A percentile compares a stretch with the other conserved stretches of the same genome.
Evolutionary conservation across 2,113 vertebrate genomes (phyloP).

Genomic region (Ptychochromis oligacanthus): DNA sequence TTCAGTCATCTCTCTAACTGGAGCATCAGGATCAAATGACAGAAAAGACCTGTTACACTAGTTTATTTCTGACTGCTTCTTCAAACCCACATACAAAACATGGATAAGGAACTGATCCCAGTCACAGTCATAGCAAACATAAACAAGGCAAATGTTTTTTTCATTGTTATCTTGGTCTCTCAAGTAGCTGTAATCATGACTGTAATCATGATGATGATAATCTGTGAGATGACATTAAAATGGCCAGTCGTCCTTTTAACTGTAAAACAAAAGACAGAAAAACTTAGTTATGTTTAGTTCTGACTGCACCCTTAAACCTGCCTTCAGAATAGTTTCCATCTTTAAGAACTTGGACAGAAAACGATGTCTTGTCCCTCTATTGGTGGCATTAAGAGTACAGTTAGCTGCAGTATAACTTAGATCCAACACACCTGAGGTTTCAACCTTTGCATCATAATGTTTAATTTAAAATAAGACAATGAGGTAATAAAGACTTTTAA

Average conservation of each 20-base stretch:
- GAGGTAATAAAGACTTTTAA: neutral
- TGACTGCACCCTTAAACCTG: neutral
- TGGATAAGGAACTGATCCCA: no score
- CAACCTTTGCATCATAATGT: neutral
- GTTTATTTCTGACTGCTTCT: no score
- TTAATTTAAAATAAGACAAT: neutral
- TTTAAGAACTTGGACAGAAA: neutral
- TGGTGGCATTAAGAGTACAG: fast-evolving
- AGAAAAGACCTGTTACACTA: no score
- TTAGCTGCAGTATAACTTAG: neutral
- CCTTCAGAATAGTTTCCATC: neutral
- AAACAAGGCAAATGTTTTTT: no score
- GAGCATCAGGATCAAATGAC: no score
- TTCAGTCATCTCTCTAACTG: no score
- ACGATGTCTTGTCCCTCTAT: neutral
- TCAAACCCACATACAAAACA: no score
- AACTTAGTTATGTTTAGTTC: neutral
- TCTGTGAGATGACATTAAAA: neutral
- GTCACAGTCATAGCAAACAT: no score
- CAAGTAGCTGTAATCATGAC: neutral
- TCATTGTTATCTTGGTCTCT: no score
- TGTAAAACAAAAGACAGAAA: neutral
- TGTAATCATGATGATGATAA: neutral
- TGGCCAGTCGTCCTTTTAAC: fast-evolving
- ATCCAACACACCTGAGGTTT: neutral